phyloP scores from a whole-genome alignment of 2,113 vertebrate genomes.

The Eretmochelys imbricata region DNA sequence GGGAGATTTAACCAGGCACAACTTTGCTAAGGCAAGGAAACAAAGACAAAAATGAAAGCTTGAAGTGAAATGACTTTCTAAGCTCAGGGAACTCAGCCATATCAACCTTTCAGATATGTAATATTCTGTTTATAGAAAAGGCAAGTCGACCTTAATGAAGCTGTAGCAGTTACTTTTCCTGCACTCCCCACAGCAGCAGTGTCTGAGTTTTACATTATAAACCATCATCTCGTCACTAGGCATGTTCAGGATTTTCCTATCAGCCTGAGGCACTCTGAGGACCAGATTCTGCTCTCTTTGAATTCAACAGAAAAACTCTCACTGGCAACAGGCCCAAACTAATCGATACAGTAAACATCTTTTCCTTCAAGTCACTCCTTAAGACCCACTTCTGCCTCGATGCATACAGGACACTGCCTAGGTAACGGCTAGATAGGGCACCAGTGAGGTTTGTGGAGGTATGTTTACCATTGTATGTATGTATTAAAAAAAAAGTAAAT shows the following conservation, averaged over 20 bases:
- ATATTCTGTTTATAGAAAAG: not conserved
- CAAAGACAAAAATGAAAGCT: not conserved
- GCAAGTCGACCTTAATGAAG: not conserved
- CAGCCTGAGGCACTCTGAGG: not conserved
- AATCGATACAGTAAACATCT: not conserved
- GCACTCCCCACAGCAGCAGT: not conserved
- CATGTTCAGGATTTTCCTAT: not conserved
- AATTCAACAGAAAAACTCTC: not conserved
- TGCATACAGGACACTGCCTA: not conserved
- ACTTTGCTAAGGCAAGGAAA: not conserved
- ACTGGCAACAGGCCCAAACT: not conserved
- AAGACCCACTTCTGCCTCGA: not conserved
- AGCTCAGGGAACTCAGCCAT: not conserved
- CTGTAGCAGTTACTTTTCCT: not conserved
- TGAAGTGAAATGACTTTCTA: not conserved
- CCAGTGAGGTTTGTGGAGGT: not conserved
- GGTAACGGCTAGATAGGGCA: not conserved
- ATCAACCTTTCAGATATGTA: not conserved
- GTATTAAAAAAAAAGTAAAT: not conserved
- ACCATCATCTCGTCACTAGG: not conserved
- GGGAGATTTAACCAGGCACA: not conserved
- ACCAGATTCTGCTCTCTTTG: not conserved
- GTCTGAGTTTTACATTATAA: not conserved
- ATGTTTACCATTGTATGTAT: not conserved
- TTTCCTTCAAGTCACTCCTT: not conserved